A percentile compares a stretch with the other conserved stretches of the same genome.
These are phyloP conservation scores for Linnaemya vulpina DNA, from an alignment of 2,888 invertebrate genomes.

Conservation along the genomic window DNA sequence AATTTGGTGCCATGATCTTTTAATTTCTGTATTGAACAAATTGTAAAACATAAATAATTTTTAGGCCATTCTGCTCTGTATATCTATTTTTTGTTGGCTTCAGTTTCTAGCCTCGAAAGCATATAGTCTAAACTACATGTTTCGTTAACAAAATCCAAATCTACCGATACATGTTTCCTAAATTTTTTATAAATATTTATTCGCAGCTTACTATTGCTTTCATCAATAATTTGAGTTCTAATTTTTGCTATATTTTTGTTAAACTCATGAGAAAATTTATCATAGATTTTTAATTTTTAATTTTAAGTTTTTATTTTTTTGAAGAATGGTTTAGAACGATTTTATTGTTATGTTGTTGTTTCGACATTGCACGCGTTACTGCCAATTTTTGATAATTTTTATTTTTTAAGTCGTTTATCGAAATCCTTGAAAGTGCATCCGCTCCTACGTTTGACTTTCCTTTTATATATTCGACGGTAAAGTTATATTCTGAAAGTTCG, in stretches of 20 bases:
- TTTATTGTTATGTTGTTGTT: background rate
- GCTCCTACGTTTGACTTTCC: conserved; percentile 4
- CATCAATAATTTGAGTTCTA: too few species aligned
- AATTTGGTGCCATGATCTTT: too few species aligned
- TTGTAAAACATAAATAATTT: too few species aligned
- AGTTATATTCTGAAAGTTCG: background rate
- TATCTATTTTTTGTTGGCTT: too few species aligned
- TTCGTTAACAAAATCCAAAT: background rate
- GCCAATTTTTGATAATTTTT: background rate
- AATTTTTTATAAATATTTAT: conserved; percentile 4
- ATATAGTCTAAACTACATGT: background rate
- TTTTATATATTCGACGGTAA: background rate
- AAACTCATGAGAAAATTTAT: too few species aligned
- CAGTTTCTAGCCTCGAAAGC: background rate
- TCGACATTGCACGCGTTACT: background rate
- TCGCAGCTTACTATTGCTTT: too few species aligned
- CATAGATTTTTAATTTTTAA: too few species aligned
- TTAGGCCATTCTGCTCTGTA: too few species aligned
- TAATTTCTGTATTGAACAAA: too few species aligned
- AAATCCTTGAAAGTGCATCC: background rate
- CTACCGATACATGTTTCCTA: background rate
- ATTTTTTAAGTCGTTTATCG: conserved; percentile 2
- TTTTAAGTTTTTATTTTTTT: background rate
- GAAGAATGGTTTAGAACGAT: background rate
- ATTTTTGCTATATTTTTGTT: too few species aligned